Base-by-base conservation (phyloP, 2,888 invertebrate species). In the Nomada lathburiana region DNA sequence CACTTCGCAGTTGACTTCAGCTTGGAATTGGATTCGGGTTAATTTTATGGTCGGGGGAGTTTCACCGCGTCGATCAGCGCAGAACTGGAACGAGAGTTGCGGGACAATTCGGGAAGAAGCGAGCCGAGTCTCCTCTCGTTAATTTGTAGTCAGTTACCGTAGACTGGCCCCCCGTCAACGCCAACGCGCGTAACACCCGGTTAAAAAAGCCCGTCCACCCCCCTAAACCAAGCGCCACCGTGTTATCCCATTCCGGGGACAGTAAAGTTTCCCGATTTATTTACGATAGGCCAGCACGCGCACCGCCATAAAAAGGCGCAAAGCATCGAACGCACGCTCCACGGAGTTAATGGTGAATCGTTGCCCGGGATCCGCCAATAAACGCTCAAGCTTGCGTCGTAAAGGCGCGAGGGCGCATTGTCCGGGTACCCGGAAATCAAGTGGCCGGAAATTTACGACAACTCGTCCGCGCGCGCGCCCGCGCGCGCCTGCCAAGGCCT, bases 371-470 rank as follows among this genome's bases (percentile, higher is more conserved):
- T 60, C 55, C 50, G 20, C 13, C 60, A 69, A 72, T 82, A 73
- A 82, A 81, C 69, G 63, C 55, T 52, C 76, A 72, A 72, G 80
- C 62, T n/a, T 26, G n/a, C 10, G 57, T 64, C 63, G 71, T 80
- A 68, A 80, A 72, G 10, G 64, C 42, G 63, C 36, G 68, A 69
- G 60, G 18, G 42, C 13, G 42, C 42, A 23, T 42, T 36, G 18
- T 42, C 18, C 20, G 50, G 10, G 29, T 7, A 50, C 16, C 2
- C 20, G 53, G 42, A 82, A 77, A 74, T 83, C 52, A 70, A 70
- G 65, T 53, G 55, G 18, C 42, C 18, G 62, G n/a, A 82, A 71
- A 83, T 83, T 77, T 80, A 82, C 64, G 67, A 77, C 63, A 77
- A 50, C 18, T 67, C n/a, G 60, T 29, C n/a, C 13, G 36, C 52